Base-by-base conservation (phyloP, 2,888 invertebrate genomes). In the Augochlorella aurata region DNA sequence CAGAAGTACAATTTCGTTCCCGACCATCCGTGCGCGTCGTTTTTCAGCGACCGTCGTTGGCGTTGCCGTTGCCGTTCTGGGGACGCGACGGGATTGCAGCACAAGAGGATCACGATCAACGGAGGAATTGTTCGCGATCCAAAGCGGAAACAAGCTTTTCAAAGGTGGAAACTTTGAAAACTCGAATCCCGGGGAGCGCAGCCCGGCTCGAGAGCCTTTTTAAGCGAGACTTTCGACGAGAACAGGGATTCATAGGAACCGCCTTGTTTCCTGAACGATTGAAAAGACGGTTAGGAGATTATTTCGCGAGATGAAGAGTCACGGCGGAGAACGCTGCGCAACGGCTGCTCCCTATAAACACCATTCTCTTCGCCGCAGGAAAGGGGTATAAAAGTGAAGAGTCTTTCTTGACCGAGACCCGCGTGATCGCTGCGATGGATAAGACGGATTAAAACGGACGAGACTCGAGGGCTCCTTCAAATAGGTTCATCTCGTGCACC, bases 391-490 rank as follows among this genome's bases (percentile, higher is more conserved):
- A 58, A 71, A 71, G 24, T 21, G 45, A n/a, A 12, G 58, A 58
- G 18, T 58, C 47, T 61, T 52, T 24, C 58, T 71, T 47, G 24
- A 16, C 18, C 65, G 18, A 9, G 45, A 58, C 16, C 2, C 54
- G 58, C 58, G 47, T 29, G 58, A 58, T 71, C 58, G 54, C 47
- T 58, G 16, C 2, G 45, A 9, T 1, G 58, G 29, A 58, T 47
- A 58, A 58, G 71, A 71, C 10, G 58, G 47, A 71, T 58, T 71
- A 45, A 58, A 61, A 45, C 12, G 12, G 10, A 44, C 54, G 38
- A 9, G 44, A 47, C 58, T 24, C 24, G 18, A 58, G 21, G 7
- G 16, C 10, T 44, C 58, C 45, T 24, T 16, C n/a, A 12, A 45
- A 45, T 58, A 45, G 38, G 45, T 58, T 71, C 14, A 71, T 47